Evolutionary conservation across 2,888 invertebrate genomes (phyloP).

Genomic region (Lycaena phlaeas): DNA sequence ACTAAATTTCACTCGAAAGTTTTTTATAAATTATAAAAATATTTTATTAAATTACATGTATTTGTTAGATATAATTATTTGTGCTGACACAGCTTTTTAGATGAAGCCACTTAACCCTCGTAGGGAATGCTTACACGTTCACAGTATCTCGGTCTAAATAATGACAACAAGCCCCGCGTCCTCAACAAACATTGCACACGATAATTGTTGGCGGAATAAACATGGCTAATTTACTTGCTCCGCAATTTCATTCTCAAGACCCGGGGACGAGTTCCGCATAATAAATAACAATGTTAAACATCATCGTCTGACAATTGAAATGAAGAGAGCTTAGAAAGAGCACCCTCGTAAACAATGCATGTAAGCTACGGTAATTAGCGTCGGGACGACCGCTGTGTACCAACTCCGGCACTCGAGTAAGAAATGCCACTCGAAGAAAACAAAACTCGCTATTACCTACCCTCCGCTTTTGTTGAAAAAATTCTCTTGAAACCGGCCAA

Average conservation of each 20-base stretch:
- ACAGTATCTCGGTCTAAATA: slow-evolving; percentile 19
- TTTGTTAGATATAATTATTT: too few relatives aligned
- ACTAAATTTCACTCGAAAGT: too few relatives aligned
- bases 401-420: slow-evolving; percentile 54
- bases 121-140: slow-evolving; percentile 12
- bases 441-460: slow-evolving; percentile 71
- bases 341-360: slow-evolving; percentile 48
- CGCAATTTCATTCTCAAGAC: slow-evolving; percentile 39
- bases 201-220: slow-evolving; percentile 45
- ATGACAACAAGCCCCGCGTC: slow-evolving; percentile 33
- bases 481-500: slow-evolving; percentile 69
- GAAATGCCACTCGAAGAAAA: slow-evolving; percentile 64
- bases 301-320: slow-evolving; percentile 37
- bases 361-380: slow-evolving; percentile 59
- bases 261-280: slow-evolving; percentile 34
- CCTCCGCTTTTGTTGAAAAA: slow-evolving; percentile 63
- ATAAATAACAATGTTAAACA: slow-evolving; percentile 66
- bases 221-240: slow-evolving; percentile 60
- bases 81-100: too few relatives aligned
- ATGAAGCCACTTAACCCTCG: slow-evolving; percentile 6
- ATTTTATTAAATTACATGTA: too few relatives aligned
- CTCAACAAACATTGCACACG: slow-evolving; percentile 40
- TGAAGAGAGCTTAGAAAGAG: slow-evolving; percentile 42
- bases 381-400: slow-evolving; percentile 56
- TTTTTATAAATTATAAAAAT: too few relatives aligned